phyloP scores from a whole-genome alignment of 2,113 vertebrate species.

The Asarcornis scutulata region DNA sequence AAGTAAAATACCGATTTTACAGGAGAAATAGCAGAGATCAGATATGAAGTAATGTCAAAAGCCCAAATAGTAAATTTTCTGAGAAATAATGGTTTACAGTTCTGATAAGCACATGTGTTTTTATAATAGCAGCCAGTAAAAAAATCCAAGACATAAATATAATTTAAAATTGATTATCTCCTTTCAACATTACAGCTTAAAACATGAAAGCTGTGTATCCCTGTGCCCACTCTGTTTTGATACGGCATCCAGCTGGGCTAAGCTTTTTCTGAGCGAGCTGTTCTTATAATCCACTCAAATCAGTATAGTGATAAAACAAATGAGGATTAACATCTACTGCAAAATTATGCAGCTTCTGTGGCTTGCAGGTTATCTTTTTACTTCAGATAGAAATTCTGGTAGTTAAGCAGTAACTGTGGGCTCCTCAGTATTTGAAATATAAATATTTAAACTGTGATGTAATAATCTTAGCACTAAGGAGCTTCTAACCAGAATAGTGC shows the following conservation, averaged over 20 bases:
- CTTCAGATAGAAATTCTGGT: background rate
- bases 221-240: background rate
- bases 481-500: background rate
- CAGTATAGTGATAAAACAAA: conserved; percentile 41
- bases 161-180: background rate
- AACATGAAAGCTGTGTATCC: background rate
- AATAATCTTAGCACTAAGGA: background rate
- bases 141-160: background rate
- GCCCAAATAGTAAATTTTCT: background rate
- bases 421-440: background rate
- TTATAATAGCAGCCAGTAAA: background rate
- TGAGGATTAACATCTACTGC: conserved; percentile 29
- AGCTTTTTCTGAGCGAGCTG: conserved; percentile 23
- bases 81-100: background rate
- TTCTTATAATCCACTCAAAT: conserved; percentile 53
- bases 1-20: background rate
- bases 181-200: conserved; percentile 2
- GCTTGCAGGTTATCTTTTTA: background rate
- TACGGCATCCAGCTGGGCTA: conserved; percentile 11
- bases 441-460: background rate
- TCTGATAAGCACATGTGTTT: background rate
- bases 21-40: background rate
- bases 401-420: background rate
- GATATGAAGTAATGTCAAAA: background rate
- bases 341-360: background rate